phyloP scores from a whole-genome alignment of 2,888 invertebrate species.

The Myopa testacea region DNA sequence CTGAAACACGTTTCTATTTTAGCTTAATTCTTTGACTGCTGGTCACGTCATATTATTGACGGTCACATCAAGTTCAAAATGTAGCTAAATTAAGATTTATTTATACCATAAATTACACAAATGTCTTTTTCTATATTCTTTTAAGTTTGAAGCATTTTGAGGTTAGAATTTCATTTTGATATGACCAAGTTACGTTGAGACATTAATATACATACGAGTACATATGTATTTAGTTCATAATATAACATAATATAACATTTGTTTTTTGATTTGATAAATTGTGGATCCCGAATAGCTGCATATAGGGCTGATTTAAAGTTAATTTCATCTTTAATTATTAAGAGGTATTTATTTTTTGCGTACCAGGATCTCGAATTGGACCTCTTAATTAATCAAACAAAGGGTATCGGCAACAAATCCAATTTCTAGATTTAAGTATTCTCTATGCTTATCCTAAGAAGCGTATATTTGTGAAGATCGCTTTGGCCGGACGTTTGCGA shows the following conservation, averaged over 20 bases:
- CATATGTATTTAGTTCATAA: neutral
- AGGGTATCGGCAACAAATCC: too few species aligned
- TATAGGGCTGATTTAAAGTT: too few species aligned
- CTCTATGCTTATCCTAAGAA: slow-evolving; percentile 71
- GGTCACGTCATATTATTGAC: too few species aligned
- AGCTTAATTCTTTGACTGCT: too few species aligned
- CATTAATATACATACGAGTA: slow-evolving; percentile 18
- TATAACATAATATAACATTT: too few species aligned
- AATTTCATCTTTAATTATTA: too few species aligned
- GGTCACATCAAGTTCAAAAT: neutral
- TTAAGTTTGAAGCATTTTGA: neutral
- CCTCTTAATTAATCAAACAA: too few species aligned
- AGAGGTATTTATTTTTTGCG: too few species aligned
- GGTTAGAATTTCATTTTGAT: slow-evolving; percentile 25
- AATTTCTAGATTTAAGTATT: too few species aligned
- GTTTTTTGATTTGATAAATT: too few species aligned
- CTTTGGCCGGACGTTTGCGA: slow-evolving; percentile 72
- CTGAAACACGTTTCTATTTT: too few species aligned
- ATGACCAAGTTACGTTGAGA: slow-evolving; percentile 21
- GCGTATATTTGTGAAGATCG: slow-evolving; percentile 75
- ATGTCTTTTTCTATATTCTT: neutral
- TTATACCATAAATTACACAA: neutral
- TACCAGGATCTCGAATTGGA: too few species aligned
- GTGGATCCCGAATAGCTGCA: neutral
- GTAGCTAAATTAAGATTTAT: slow-evolving; percentile 2